Conservation (phyloP, 2,888 invertebrate genomes). For the Diploptera punctata region DNA sequence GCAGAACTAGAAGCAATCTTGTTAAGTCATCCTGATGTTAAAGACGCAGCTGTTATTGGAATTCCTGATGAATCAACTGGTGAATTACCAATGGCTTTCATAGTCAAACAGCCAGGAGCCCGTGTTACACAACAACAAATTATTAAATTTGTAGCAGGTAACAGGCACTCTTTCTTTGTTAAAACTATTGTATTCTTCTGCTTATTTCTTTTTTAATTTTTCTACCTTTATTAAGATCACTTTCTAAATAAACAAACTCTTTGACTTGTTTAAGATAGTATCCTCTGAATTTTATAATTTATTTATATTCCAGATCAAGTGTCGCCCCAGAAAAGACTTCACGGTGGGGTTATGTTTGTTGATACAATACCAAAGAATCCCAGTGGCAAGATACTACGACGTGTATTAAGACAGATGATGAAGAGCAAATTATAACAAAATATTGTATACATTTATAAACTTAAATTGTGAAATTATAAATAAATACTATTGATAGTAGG, state of each 20-base stretch:
- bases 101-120: constrained; percentile 66
- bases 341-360: constrained; percentile 78
- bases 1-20: constrained; percentile 86
- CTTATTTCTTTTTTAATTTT: too few relatives aligned
- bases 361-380: constrained; percentile 77
- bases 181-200: too few relatives aligned
- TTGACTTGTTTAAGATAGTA: too few relatives aligned
- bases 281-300: too few relatives aligned
- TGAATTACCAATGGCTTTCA: constrained; percentile 77
- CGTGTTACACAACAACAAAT: constrained; percentile 63
- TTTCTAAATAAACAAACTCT: too few relatives aligned
- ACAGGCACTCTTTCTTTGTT: too few relatives aligned
- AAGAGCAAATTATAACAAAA: constrained; percentile 4
- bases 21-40: constrained; percentile 71
- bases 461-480: too few relatives aligned
- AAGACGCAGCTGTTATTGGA: constrained; percentile 84
- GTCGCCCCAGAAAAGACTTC: too few relatives aligned
- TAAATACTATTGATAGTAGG: too few relatives aligned
- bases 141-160: constrained; percentile 55
- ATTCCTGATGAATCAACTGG: constrained; percentile 74
- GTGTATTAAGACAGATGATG: constrained; percentile 61
- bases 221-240: too few relatives aligned
- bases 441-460: too few relatives aligned
- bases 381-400: constrained; percentile 79
- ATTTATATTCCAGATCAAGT: constrained; percentile 60